A percentile compares a stretch with the other conserved stretches of the same genome.
These are phyloP conservation scores for Allobates femoralis DNA, from an alignment of 2,797 vertebrate genomes.

Conservation along the genomic window DNA sequence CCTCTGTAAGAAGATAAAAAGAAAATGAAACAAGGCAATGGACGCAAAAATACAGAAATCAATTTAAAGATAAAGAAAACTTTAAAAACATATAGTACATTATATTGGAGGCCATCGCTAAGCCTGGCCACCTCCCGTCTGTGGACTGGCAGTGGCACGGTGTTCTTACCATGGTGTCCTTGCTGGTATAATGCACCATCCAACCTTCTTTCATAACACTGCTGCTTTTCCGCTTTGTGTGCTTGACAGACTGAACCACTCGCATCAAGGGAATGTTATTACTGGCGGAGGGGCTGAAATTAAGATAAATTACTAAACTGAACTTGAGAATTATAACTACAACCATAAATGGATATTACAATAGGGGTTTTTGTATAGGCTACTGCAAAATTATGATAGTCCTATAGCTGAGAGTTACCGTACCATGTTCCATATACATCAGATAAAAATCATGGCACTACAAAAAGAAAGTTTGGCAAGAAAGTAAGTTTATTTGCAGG, in stretches of 20 bases:
- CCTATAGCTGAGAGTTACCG: background rate
- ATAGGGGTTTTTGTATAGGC: background rate
- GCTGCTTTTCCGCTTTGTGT: constrained; percentile 96
- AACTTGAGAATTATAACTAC: background rate
- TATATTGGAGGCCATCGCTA: background rate
- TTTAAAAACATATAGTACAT: too few relatives aligned
- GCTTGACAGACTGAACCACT: constrained; percentile 95
- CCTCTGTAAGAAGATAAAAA: constrained; percentile 76
- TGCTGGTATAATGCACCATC: constrained; percentile 98
- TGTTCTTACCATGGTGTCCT: constrained; percentile 88
- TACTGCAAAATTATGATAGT: background rate
- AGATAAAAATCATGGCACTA: background rate
- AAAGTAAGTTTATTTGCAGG: too few relatives aligned
- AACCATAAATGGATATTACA: background rate
- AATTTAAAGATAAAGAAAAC: too few relatives aligned
- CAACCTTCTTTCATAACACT: constrained; percentile 95
- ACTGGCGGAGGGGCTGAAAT: constrained; percentile 92
- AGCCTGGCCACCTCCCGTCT: too few relatives aligned
- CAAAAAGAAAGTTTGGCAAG: background rate
- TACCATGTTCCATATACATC: background rate
- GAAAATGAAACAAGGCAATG: background rate
- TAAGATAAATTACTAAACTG: constrained; percentile 16
- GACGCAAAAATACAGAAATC: too few relatives aligned
- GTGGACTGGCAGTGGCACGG: too few relatives aligned
- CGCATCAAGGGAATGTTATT: constrained; percentile 98